A percentile compares a stretch with the other conserved stretches of the same genome.
Evolutionary conservation across 2,797 vertebrate genomes (phyloP).

Genomic region (Hydrocynus forskahlii): DNA sequence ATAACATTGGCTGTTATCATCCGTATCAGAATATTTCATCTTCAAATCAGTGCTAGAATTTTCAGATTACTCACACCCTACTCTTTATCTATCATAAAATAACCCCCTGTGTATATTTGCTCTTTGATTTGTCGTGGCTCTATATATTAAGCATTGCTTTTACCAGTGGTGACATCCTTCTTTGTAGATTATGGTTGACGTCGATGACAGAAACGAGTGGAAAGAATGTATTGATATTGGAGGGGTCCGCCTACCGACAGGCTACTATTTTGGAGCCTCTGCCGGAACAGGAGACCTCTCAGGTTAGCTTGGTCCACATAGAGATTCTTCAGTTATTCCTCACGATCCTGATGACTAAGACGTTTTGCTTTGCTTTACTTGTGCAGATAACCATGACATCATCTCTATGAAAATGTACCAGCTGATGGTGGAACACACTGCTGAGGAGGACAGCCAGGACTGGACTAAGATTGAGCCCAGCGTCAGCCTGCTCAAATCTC

Average conservation of each 20-base stretch:
- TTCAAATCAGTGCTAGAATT: no score
- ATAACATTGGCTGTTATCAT: no score
- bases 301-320: slow-evolving; percentile 70
- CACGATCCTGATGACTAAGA: not conserved
- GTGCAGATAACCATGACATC: slow-evolving; percentile 95
- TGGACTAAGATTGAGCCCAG: slow-evolving; percentile 98
- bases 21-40: no score
- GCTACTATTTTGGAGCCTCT: slow-evolving; percentile 95
- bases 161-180: not conserved
- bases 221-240: slow-evolving; percentile 96
- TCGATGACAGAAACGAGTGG: slow-evolving; percentile 96
- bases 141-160: no score
- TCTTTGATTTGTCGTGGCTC: no score
- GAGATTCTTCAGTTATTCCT: not conserved
- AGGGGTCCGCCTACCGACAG: slow-evolving; percentile 92
- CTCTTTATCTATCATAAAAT: no score
- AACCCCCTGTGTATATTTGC: no score
- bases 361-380: not conserved
- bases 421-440: slow-evolving; percentile 93
- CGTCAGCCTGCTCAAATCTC: slow-evolving; percentile 92
- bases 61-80: no score
- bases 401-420: slow-evolving; percentile 99
- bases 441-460: slow-evolving; percentile 92
- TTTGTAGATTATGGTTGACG: slow-evolving; percentile 90
- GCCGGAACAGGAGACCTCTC: slow-evolving; percentile 97